Evolutionary conservation across 2,113 vertebrate species (phyloP), one percentile per base, ranked within the genome.

Genomic region (Corapipo altera): DNA sequence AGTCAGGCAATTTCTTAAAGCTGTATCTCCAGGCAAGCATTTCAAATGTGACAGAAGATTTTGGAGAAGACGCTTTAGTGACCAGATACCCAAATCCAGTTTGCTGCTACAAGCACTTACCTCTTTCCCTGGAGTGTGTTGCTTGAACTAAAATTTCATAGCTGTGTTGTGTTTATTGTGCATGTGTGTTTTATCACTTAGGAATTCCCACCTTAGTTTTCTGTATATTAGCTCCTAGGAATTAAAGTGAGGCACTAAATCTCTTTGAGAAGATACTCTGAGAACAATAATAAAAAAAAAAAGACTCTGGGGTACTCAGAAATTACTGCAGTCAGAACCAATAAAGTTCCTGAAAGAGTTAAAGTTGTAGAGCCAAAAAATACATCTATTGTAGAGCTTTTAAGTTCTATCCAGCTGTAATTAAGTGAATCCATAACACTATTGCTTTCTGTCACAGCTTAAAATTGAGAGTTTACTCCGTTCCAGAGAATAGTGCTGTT

Each of bases 331-430:
- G 28, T 49, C 41, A 66, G 62, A 88, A 70, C 15, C 22, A 87
- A 48, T 72, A 27, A 77, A 66, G 28, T 39, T 43, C 27, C 12
- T 78, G 61, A 87, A 84, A 54, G 69, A 59, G 69, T 91, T 92
- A 86, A 95, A 92, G 24, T 51, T 84, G 37, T 71, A 64, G 69
- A 75, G 73, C 39, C 27, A 82, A 81, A 89, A 91, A 67, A 14
- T 8, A 64, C 1, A 5, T 61, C 44, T 87, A 8, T 82, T 88
- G 39, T 93, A 85, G 49, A 91, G 49, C 87, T 57, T 85, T 93
- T 72, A 87, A 72, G 61, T 87, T 92, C 94, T 89, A 88, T 88
- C 70, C 91, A 89, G 57, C 74, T 95, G 66, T 94, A 89, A 95
- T 95, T 91, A 89, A 94, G 64, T 67, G 71, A 94, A 91, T 95